phyloP scores from a whole-genome alignment of 2,113 vertebrate genomes.

The Percina caprodes region DNA sequence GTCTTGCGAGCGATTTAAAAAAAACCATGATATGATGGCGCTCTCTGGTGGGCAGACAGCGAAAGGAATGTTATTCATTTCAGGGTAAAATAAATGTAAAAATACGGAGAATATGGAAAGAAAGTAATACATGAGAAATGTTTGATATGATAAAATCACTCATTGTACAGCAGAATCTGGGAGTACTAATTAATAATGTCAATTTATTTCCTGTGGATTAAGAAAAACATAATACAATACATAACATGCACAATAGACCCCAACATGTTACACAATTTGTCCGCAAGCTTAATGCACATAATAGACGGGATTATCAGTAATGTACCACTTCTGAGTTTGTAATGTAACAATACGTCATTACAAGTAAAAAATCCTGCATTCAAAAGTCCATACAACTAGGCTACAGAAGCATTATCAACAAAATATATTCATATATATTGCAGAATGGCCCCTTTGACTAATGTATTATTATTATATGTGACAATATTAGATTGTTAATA shows the following conservation, averaged over 20 bases:
- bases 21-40: constrained; percentile 52
- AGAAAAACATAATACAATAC: neutral
- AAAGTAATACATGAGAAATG: neutral
- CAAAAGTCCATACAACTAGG: too few species aligned
- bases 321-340: neutral
- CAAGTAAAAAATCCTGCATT: too few species aligned
- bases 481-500: too few species aligned
- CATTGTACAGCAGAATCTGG: neutral
- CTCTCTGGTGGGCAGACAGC: constrained; percentile 69
- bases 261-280: neutral
- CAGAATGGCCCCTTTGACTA: too few species aligned
- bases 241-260: neutral
- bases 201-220: neutral
- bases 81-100: neutral
- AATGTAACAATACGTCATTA: too few species aligned
- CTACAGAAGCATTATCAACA: too few species aligned
- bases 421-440: too few species aligned
- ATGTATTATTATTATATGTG: too few species aligned
- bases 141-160: neutral
- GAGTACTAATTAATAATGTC: neutral
- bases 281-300: neutral
- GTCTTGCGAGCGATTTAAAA: constrained; percentile 9
- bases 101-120: neutral
- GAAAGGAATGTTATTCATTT: neutral
- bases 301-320: neutral